Evolutionary conservation across 2,113 vertebrate genomes (phyloP), one percentile per base, ranked within the genome.

Genomic region (Casuarius casuarius): DNA sequence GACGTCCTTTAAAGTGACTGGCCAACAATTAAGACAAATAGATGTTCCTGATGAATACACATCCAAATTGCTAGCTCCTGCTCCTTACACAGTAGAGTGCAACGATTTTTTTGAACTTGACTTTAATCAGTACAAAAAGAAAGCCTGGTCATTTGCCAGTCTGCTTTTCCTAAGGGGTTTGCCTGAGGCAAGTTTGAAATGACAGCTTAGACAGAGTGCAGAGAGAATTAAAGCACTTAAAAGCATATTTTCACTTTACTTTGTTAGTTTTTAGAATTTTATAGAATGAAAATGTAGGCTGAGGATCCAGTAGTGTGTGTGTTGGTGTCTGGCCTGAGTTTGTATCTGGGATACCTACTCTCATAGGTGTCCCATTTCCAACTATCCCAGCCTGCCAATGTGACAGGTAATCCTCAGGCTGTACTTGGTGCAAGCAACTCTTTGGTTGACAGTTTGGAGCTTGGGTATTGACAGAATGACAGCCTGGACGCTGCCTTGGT

Each of bases 111-210:
- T 84, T 74, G 58, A 83, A 54, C 28, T 67, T 96, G 5, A 38
- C 42, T 95, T 87, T 46, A 71, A 67, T 67, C 10, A 82, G 58
- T 84, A 54, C 12, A 70, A 70, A 91, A 92, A 70, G 59, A 91
- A 92, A 73, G 13, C 33, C 40, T 82, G 35, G 44, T 82, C 54
- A 70, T 94, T 87, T 94, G 18, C 51, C 58, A 71, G 33, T 19
- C 63, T 80, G 54, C 7, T 79, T 91, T 92, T 87, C 56, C 70
- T 46, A 33, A 73, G 49, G 29, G 15, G 8, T 59, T 92, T 89
- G 7, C 38, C n/a, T n/a, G 23, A 31, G 16, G 12, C 26, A 70
- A 7, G 74, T 78, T 84, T 83, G 31, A 87, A 96, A 77, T 59
- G 21, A 56, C 28, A 65, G 11, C n/a, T 74, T 87, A 71, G 29